phyloP scores from a whole-genome alignment of 2,113 vertebrate genomes.

The Phrynosoma blainvillii region DNA sequence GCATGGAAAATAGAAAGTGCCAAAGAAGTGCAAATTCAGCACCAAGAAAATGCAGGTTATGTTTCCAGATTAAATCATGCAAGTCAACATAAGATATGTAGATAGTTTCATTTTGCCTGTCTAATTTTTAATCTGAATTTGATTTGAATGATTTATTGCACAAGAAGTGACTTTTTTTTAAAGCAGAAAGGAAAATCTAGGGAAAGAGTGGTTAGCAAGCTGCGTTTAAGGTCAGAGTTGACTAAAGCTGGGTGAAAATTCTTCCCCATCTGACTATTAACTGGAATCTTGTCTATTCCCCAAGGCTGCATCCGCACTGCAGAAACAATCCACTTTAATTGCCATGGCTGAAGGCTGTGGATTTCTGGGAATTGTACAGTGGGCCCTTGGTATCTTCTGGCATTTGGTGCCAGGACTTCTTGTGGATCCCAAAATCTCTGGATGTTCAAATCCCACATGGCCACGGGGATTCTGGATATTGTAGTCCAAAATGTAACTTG shows the following conservation, averaged over 20 bases:
- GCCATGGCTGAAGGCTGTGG: too few relatives aligned
- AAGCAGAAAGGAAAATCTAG: not conserved
- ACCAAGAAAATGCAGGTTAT: not conserved
- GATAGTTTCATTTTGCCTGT: not conserved
- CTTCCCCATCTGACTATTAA: not conserved
- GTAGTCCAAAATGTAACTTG: not conserved
- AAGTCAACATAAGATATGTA: not conserved
- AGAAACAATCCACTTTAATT: too few relatives aligned
- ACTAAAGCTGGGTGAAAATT: too few relatives aligned
- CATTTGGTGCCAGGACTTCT: too few relatives aligned
- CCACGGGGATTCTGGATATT: not conserved
- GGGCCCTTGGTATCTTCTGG: too few relatives aligned
- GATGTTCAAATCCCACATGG: too few relatives aligned
- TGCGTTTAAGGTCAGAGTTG: not conserved
- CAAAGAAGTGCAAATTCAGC: not conserved
- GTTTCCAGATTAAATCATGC: not conserved
- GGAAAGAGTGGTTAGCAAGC: too few relatives aligned
- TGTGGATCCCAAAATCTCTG: too few relatives aligned
- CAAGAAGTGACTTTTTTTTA: not conserved
- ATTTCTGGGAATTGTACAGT: too few relatives aligned
- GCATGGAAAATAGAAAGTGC: not conserved
- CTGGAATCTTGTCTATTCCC: too few relatives aligned
- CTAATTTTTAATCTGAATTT: not conserved
- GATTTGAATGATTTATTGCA: not conserved
- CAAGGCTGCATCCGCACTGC: too few relatives aligned